Percentiles rank a stretch among this genome's conserved stretches.
Evolutionary conservation across 2,797 vertebrate genomes (phyloP).

Genomic region (Hirundo rustica): DNA sequence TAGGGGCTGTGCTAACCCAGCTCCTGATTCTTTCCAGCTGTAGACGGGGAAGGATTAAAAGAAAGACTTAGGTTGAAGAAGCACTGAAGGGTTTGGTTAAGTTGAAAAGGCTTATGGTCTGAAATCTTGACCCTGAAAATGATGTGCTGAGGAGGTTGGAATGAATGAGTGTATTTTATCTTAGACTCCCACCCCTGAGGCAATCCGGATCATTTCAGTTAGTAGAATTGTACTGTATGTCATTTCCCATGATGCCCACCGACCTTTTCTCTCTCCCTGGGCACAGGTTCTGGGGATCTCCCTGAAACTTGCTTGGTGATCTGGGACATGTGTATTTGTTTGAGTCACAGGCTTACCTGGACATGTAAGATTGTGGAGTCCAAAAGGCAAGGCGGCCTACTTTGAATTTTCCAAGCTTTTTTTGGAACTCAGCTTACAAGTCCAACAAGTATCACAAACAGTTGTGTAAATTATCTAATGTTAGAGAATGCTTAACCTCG

Average conservation of each 20-base stretch:
- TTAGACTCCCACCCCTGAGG: not conserved
- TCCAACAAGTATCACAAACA: not conserved
- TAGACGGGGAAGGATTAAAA: not conserved
- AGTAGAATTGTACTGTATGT: not conserved
- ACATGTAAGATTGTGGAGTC: not conserved
- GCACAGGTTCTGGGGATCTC: not conserved
- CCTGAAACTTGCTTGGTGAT: not conserved
- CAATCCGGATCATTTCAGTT: not conserved
- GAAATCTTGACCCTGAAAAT: not conserved
- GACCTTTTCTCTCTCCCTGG: not conserved
- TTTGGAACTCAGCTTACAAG: not conserved
- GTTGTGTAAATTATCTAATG: not conserved
- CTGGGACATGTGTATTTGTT: not conserved
- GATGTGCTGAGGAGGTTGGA: not conserved
- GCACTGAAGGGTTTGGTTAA: not conserved
- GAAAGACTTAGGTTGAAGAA: not conserved
- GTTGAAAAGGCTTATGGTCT: not conserved
- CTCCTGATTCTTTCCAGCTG: not conserved
- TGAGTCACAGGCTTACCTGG: not conserved
- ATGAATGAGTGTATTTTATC: too few relatives aligned
- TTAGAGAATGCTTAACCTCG: not conserved
- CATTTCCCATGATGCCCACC: not conserved
- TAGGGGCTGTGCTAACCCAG: fast-evolving
- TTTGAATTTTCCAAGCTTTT: not conserved
- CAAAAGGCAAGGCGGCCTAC: not conserved